phyloP scores from a whole-genome alignment of 2,113 vertebrate genomes.

The Larimichthys polyactis region DNA sequence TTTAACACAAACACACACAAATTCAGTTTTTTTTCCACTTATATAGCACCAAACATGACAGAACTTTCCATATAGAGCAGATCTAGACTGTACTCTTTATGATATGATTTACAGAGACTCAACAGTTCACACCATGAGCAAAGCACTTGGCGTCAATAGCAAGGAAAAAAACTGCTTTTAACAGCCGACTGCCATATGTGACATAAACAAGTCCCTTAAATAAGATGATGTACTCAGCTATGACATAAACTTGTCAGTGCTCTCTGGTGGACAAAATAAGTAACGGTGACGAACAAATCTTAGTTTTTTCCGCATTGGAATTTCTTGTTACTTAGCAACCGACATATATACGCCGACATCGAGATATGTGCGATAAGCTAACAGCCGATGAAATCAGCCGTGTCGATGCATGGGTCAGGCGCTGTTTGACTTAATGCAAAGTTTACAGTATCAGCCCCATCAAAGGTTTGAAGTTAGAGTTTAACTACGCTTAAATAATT shows the following conservation, averaged over 20 bases:
- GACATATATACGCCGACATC: not conserved
- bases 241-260: not conserved
- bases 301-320: not conserved
- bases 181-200: no score
- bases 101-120: no score
- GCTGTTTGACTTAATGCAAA: not conserved
- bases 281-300: not conserved
- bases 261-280: slow-evolving; percentile 16
- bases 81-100: no score
- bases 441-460: not conserved
- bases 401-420: no score
- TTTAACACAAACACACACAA: no score
- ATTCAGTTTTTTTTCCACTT: no score
- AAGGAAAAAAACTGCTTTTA: no score
- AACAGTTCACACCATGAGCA: no score
- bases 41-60: no score
- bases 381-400: not conserved
- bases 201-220: not conserved
- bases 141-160: no score
- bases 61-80: no score
- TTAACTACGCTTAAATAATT: slow-evolving; percentile 4
- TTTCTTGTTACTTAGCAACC: not conserved
- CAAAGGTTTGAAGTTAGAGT: not conserved
- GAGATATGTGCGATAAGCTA: not conserved
- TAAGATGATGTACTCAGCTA: not conserved